Conservation (phyloP, 1,140 invertebrate species). For the Neelides sp. region DNA sequence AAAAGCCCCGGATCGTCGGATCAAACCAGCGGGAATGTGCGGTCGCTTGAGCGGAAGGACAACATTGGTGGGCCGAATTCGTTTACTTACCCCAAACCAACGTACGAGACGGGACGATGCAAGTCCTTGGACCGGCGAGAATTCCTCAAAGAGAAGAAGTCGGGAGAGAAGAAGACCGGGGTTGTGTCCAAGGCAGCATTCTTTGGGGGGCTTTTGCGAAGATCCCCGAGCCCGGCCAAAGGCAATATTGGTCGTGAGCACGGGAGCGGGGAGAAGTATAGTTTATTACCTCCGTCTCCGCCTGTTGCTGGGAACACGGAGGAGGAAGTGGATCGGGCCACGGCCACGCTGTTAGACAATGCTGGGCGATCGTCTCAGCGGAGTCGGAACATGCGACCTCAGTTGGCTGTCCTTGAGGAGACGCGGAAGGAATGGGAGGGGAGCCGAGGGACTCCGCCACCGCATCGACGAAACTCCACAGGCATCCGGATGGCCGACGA, state of each 20-base stretch:
- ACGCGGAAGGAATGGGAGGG: slow-evolving; percentile 4
- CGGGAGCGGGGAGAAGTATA: no score
- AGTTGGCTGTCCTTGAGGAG: no score
- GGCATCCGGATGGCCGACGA: not conserved
- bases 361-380: no score
- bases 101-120: slow-evolving; percentile 18
- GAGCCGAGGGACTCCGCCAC: not conserved
- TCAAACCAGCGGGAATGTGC: slow-evolving; percentile 18
- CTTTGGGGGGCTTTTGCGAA: slow-evolving; percentile 25
- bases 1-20: slow-evolving; percentile 12
- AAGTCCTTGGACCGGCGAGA: slow-evolving; percentile 15
- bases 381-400: no score
- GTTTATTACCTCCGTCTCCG: no score
- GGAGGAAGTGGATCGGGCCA: slow-evolving; percentile 23
- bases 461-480: not conserved
- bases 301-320: no score
- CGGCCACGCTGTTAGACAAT: no score
- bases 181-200: slow-evolving; percentile 30
- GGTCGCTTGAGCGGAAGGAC: slow-evolving; percentile 20
- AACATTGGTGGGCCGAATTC: not conserved
- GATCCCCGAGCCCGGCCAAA: slow-evolving; percentile 29
- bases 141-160: slow-evolving; percentile 20
- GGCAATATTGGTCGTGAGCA: no score
- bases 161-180: slow-evolving; percentile 15
- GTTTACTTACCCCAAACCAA: not conserved